Evolutionary conservation across 2,797 vertebrate species (phyloP), one percentile per base, ranked within the genome.

Genomic region (Scomberomorus guttatus): DNA sequence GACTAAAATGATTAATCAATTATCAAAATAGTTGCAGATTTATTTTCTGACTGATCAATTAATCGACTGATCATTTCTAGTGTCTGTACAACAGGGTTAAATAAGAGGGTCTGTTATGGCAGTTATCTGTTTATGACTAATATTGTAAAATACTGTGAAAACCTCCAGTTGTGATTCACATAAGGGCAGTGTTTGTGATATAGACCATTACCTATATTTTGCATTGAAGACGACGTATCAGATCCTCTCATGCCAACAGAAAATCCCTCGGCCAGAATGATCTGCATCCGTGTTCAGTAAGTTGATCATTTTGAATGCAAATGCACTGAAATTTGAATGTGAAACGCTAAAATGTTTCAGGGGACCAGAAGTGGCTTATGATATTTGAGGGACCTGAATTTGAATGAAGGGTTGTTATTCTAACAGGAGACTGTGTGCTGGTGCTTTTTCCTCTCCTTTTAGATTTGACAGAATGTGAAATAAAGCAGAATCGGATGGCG

Each of bases 361-460:
- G 75, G 65, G 37, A 73, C 61, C 60, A 64, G 70, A 79, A 58
- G 58, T 67, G 72, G 75, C 48, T 72, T 70, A 81, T 72, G 76
- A 83, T 81, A 81, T 81, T 56, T 79, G 72, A 82, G 65, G 60
- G 57, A 81, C 39, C 52, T 78, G 81, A 77, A 87, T 90, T 83
- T 84, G 66, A 93, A 88, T 84, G 76, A 84, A 69, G 55, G 62
- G 60, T 81, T 89, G 79, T 89, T 89, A 89, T 88, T 85, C 82
- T 72, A 79, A 77, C 51, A 64, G 76, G 59, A 83, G 79, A 67
- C 63, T 48, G 68, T 10, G 20, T 62, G 60, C 58, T 55, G 63
- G 54, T 24, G 42, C 56, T 70, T 64, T 46, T 73, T 71, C 68
- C 27, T 77, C 72, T 84, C 85, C 87, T 77, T 34, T 81, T 60